These are phyloP conservation scores for Bagarius yarrelli DNA, from an alignment of 2,113 vertebrate species.

Conservation along the genomic window DNA sequence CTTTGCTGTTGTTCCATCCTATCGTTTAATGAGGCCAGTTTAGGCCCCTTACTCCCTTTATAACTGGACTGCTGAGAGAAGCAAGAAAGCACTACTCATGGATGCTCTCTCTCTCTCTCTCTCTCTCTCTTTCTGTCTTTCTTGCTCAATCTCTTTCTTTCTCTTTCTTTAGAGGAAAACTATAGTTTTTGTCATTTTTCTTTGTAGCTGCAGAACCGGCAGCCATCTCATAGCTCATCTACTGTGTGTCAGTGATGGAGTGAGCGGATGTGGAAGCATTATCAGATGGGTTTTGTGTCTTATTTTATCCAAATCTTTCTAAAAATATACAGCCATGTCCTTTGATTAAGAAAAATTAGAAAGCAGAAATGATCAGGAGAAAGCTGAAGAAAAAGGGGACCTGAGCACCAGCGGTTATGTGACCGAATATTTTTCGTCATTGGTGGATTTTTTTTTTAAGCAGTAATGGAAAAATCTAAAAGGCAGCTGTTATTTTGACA, in stretches of 20 bases:
- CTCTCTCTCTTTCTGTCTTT: constrained; percentile 5
- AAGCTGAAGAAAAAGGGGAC: constrained; percentile 21
- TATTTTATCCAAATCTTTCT: constrained; percentile 50
- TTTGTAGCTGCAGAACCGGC: constrained; percentile 28
- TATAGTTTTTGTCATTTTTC: background rate
- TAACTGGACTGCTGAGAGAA: constrained; percentile 36
- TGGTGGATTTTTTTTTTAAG: too few relatives aligned
- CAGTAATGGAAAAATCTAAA: too few relatives aligned
- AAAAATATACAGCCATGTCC: constrained; percentile 46
- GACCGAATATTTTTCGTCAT: too few relatives aligned
- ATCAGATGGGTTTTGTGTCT: constrained; percentile 44
- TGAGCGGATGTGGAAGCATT: constrained; percentile 40
- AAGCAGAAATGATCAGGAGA: background rate
- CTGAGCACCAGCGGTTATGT: background rate
- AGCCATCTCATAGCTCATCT: constrained; percentile 51
- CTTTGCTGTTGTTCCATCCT: constrained; percentile 27
- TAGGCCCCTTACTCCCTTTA: constrained; percentile 19
- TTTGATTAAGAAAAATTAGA: constrained; percentile 48
- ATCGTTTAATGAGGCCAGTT: constrained; percentile 33
- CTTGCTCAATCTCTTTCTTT: background rate
- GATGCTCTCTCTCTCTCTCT: constrained; percentile 28
- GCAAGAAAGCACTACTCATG: constrained; percentile 19
- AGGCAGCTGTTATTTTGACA: too few relatives aligned
- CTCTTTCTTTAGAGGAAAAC: background rate
- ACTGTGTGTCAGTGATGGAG: constrained; percentile 56